Evolutionary conservation across 2,113 vertebrate species (phyloP).

Genomic region (Ammodytes marinus): DNA sequence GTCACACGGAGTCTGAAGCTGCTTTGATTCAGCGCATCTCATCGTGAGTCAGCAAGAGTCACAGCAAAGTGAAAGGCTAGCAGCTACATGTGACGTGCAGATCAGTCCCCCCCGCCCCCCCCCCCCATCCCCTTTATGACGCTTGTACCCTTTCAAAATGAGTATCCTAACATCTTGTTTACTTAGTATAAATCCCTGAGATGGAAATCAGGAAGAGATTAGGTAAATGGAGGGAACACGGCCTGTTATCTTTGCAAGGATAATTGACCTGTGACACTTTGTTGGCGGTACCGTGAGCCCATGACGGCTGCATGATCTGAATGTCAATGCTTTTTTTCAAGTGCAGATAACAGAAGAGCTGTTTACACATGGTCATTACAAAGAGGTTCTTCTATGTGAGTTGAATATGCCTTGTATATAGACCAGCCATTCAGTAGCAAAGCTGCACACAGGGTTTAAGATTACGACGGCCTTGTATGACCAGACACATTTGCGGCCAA

Average conservation of each 20-base stretch:
- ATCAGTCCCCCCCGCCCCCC: slow-evolving; percentile 36
- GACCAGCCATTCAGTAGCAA: background rate
- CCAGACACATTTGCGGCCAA: slow-evolving; percentile 38
- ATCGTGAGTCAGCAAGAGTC: slow-evolving; percentile 52
- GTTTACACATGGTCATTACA: slow-evolving; percentile 39
- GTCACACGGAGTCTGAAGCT: slow-evolving; percentile 47
- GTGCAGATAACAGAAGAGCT: slow-evolving; percentile 54
- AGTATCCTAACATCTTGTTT: slow-evolving; percentile 67
- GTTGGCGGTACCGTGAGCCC: slow-evolving; percentile 68
- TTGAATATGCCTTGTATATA: background rate
- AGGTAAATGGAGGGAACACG: slow-evolving; percentile 50
- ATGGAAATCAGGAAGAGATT: slow-evolving; percentile 66
- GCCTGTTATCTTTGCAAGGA: slow-evolving; percentile 70
- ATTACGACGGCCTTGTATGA: slow-evolving; percentile 25
- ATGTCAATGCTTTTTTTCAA: slow-evolving; percentile 63
- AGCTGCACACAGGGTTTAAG: slow-evolving; percentile 3
- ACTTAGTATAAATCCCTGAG: slow-evolving; percentile 55
- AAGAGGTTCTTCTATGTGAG: background rate
- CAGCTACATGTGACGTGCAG: slow-evolving; percentile 54
- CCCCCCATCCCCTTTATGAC: slow-evolving; percentile 26
- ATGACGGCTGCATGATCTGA: slow-evolving; percentile 55
- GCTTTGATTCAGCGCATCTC: slow-evolving; percentile 60
- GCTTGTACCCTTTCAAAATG: slow-evolving; percentile 52
- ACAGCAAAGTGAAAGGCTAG: slow-evolving; percentile 40
- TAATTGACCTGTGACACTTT: slow-evolving; percentile 78